Evolutionary conservation across 2,113 vertebrate genomes (phyloP), one percentile per base, ranked within the genome.

Genomic region (Cyprinodon brontotheroides): DNA sequence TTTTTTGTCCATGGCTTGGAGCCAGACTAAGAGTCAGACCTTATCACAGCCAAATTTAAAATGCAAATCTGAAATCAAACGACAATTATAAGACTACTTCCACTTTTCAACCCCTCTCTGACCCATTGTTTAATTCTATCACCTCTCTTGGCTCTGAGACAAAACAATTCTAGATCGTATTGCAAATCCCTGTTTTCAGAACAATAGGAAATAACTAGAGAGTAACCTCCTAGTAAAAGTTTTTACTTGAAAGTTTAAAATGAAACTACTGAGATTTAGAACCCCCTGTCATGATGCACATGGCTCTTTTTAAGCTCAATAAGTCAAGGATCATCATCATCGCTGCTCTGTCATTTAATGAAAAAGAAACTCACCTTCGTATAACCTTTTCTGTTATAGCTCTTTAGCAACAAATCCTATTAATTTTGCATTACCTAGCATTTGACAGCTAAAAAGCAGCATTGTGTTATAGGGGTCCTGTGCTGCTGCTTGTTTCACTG

Each of bases 401-500:
- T n/a, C 45, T 22, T 62, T n/a, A 43, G 1, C 12, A 78, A 48
- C 3, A 68, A 61, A 48, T 64, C 20, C 40, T 8, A 53, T 17
- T 47, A 9, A 11, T 11, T 39, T 38, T 41, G 22, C 17, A 20
- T 40, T 61, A 29, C 29, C 48, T 20, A 80, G 63, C 68, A 74
- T 59, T 67, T 70, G 66, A 62, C 36, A 48, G 69, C 78, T 80
- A 84, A 89, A 87, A 84, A 83, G 80, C 82, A 81, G 72, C 86
- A 88, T 70, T 77, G 81, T 70, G 84, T 81, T 86, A 63, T 86
- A 88, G 83, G 92, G 90, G 91, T 65, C 91, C 83, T 78, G 86
- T 91, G 85, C 79, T 92, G 91, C 92, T 93, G 93, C 89, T 87
- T 90, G 87, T 90, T 88, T 90, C 92, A 89, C 88, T 87, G 91